phyloP scores from a whole-genome alignment of 2,888 invertebrate species.

The Hydroisotoma schaefferi region DNA sequence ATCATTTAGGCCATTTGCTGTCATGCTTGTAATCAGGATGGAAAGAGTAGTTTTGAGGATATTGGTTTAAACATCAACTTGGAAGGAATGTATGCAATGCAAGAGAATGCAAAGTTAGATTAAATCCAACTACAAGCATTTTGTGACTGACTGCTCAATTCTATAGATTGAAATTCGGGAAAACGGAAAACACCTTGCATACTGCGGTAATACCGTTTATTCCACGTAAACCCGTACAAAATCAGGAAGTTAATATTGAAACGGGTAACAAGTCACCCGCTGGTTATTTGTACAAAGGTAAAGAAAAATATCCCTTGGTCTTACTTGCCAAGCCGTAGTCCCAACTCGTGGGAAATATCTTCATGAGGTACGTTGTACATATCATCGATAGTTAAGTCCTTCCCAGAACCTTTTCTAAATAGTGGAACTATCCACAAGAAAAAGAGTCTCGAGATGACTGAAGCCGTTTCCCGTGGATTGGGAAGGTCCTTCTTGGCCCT shows the following conservation, averaged over 20 bases:
- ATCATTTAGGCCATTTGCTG: too few species aligned
- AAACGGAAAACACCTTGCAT: not conserved
- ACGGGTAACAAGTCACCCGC: not conserved
- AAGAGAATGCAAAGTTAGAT: too few species aligned
- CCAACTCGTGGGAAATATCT: constrained; percentile 66
- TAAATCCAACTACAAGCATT: too few species aligned
- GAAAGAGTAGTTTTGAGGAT: too few species aligned
- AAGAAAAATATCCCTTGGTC: constrained; percentile 46
- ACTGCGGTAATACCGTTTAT: not conserved
- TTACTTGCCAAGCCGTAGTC: constrained; percentile 65
- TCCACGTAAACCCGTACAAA: not conserved
- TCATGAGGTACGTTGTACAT: constrained; percentile 65
- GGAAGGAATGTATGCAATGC: too few species aligned
- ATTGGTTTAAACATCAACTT: too few species aligned
- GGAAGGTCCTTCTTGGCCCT: constrained; percentile 23
- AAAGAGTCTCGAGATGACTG: constrained; percentile 27
- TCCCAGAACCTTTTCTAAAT: constrained; percentile 70
- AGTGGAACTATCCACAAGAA: constrained; percentile 67
- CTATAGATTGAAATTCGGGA: too few species aligned
- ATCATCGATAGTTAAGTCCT: constrained; percentile 69
- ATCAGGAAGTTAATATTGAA: not conserved
- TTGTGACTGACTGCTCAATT: too few species aligned
- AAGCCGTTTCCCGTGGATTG: constrained; percentile 37
- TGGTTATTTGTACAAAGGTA: not conserved
- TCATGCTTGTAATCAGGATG: too few species aligned